Evolutionary conservation across 2,113 vertebrate species (phyloP), one percentile per base, ranked within the genome.

Genomic region (Varanus salvator): DNA sequence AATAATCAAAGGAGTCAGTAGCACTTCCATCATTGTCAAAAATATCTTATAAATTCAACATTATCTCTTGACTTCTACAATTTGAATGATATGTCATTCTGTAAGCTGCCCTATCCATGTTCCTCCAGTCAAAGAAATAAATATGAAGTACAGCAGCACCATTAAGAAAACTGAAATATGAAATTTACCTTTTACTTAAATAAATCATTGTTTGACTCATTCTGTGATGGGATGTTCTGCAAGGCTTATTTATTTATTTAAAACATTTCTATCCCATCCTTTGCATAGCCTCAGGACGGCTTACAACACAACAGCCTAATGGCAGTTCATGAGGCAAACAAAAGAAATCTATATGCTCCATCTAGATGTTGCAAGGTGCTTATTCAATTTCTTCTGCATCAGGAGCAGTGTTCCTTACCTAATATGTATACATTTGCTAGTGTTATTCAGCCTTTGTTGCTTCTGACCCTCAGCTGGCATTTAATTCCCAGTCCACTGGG

Each of bases 391-490:
- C 94, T 97, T 96, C 95, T 95, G 94, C 95, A 95, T 94, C 94
- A 95, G 92, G 94, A 93, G 93, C 93, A 95, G 92, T 95, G 95
- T 90, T 91, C 93, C 95, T 97, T 95, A 95, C 94, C 93, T 98
- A 97, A 97, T 97, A 97, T 94, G 95, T 97, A 97, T 97, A 97
- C 95, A 98, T 98, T 97, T 97, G 96, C 96, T 94, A 98, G 96
- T 94, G 97, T 97, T 98, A 98, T 97, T 97, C 97, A 96, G 95
- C 95, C 85, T 95, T 97, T 97, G 97, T 97, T 97, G 97, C 95
- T 91, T 95, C 96, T 98, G 97, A 98, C 97, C 97, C 97, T 97
- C 95, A 97, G 96, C 97, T 98, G 97, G 96, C 97, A 98, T 97
- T 98, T 98, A 97, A 98, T 97, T 98, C 97, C 96, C 97, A 93